These are phyloP conservation scores for Thereva nobilitata DNA, from an alignment of 2,888 invertebrate species.

Conservation along the genomic window DNA sequence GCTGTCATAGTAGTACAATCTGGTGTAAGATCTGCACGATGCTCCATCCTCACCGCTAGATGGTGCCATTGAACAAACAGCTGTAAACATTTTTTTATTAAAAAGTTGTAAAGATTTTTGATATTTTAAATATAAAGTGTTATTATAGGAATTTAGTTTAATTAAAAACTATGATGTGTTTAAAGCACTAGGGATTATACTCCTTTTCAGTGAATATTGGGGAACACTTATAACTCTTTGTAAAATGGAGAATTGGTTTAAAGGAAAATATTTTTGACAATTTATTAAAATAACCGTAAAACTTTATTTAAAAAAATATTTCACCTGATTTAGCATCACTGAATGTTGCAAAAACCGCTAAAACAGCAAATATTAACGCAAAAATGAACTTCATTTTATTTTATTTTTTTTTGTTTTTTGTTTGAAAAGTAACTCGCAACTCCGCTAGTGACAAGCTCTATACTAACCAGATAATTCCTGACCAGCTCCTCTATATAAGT, in stretches of 20 bases:
- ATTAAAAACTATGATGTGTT: too few relatives aligned
- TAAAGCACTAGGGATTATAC: too few relatives aligned
- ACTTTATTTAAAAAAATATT: too few relatives aligned
- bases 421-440: too few relatives aligned
- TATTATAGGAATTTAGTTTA: background rate
- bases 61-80: constrained; percentile 8
- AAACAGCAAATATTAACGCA: background rate
- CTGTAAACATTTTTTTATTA: constrained; percentile 1
- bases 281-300: too few relatives aligned
- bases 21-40: constrained; percentile 1
- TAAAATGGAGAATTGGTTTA: too few relatives aligned
- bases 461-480: too few relatives aligned
- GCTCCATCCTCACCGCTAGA: constrained; percentile 8
- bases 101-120: background rate
- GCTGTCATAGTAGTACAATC: constrained; percentile 19
- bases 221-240: too few relatives aligned
- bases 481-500: too few relatives aligned
- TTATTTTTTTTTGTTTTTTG: background rate
- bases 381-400: constrained; percentile 24
- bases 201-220: too few relatives aligned
- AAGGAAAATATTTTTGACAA: too few relatives aligned
- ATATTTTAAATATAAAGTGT: background rate
- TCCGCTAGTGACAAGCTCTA: too few relatives aligned
- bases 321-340: constrained; percentile 11
- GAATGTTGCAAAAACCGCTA: background rate